phyloP scores from a whole-genome alignment of 2,888 invertebrate species.

The Luffia ferchaultella region DNA sequence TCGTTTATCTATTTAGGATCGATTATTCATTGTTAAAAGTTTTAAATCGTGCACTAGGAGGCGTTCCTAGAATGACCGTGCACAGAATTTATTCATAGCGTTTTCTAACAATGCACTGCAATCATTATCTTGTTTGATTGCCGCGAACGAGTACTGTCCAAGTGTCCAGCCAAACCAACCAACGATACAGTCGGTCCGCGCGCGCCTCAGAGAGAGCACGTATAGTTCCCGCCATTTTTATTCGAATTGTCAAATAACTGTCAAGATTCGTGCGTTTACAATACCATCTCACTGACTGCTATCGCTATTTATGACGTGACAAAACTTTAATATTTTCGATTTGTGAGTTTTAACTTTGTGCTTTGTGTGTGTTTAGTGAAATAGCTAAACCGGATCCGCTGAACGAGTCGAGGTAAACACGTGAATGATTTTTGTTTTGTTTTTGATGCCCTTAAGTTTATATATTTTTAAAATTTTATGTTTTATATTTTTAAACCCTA shows the following conservation, averaged over 20 bases:
- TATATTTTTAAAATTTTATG: too few relatives aligned
- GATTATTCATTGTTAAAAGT: too few relatives aligned
- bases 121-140: background rate
- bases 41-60: too few relatives aligned
- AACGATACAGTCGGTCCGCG: constrained; percentile 34
- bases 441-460: constrained; percentile 15
- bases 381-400: constrained; percentile 18
- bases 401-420: constrained; percentile 29
- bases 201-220: constrained; percentile 28
- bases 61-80: background rate
- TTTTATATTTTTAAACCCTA: too few relatives aligned
- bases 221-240: constrained; percentile 21
- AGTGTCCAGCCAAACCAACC: too few relatives aligned
- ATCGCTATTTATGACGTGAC: background rate
- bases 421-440: constrained; percentile 25
- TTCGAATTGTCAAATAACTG: constrained; percentile 17
- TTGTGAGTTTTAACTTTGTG: background rate
- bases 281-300: background rate
- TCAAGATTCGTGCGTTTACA: constrained; percentile 5
- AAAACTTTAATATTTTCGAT: background rate
- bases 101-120: background rate
- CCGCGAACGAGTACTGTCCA: background rate
- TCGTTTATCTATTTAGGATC: too few relatives aligned
- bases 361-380: constrained; percentile 7
- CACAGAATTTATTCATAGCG: background rate